Base-by-base conservation (phyloP, 2,113 vertebrate species). In the Canis aureus region DNA sequence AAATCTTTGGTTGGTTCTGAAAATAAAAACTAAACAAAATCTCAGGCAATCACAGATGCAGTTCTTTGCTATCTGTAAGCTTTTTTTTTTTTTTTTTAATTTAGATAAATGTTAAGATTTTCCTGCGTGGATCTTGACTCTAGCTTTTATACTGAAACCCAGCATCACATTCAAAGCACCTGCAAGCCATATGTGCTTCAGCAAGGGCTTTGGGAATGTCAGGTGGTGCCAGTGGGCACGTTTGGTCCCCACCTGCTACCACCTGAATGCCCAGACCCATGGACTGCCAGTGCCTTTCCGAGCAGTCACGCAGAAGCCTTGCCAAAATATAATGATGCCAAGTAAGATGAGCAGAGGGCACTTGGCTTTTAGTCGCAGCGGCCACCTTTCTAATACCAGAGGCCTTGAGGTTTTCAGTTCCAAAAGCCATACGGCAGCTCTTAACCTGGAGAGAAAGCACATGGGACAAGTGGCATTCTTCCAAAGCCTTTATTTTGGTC, bases 81-180 rank as follows among this genome's bases (percentile, higher is more conserved):
- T 66, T 62, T 15, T 35, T 35, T 35, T 4, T 20, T 13, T 29
- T 66, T 66, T 32, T 13, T 29, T 66, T 29, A 43, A 43, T 66
- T 66, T 23, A 35, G 93, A 69, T 23, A 95, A 89, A 59, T 35
- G 64, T 91, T 53, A 88, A 78, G 87, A n/a, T 53, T 51, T 55
- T 83, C 57, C 64, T 38, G 2, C 22, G 74, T 23, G 55, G 85
- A 57, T 25, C 23, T 62, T 38, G 81, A 15, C 51, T 64, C 86
- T 11, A 25, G 16, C 22, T 71, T 97, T 90, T 49, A 73, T 43
- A 2, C 5, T 3, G 51, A 71, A 91, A 74, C 25, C 11, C 78
- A 62, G 4, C 4, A 11, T 73, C 43, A 8, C 4, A 32, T 17
- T 64, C 59, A 15, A 66, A 27, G 22, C 60, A 32, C 17, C 73